A percentile compares a stretch with the other conserved stretches of the same genome.
Evolutionary conservation across 1,140 invertebrate species (phyloP).

Genomic region (Spodoptera litura): DNA sequence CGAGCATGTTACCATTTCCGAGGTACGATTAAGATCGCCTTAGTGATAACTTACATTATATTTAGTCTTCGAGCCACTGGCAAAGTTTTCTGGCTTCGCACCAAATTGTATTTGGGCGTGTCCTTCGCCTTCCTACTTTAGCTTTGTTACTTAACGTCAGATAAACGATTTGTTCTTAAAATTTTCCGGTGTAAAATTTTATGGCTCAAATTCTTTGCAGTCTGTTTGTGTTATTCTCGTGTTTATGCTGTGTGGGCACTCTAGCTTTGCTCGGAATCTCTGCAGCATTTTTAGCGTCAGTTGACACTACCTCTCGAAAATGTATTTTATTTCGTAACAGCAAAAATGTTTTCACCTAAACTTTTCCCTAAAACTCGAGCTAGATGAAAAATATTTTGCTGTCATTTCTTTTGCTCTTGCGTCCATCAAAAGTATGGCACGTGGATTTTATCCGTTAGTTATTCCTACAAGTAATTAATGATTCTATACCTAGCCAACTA

Average conservation of each 20-base stretch:
- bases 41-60: constrained; percentile 32
- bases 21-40: constrained; percentile 45
- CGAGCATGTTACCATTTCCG: constrained; percentile 38
- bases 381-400: too few relatives aligned
- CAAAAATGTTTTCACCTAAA: not conserved
- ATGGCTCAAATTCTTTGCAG: constrained; percentile 4
- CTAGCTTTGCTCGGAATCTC: not conserved
- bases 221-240: constrained; percentile 17
- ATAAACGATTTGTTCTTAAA: constrained; percentile 25
- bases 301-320: constrained; percentile 6
- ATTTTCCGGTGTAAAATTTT: constrained; percentile 14
- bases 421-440: too few relatives aligned
- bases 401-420: too few relatives aligned
- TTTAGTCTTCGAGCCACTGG: constrained; percentile 2
- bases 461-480: too few relatives aligned
- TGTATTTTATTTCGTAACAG: constrained; percentile 19
- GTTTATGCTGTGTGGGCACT: constrained; percentile 9
- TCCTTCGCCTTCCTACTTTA: constrained; percentile 7
- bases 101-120: constrained; percentile 26
- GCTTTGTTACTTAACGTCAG: constrained; percentile 19
- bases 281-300: constrained; percentile 15
- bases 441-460: too few relatives aligned
- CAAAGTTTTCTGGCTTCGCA: constrained; percentile 26
- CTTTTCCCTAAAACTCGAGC: not conserved
- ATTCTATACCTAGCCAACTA: not conserved